Percentiles rank a stretch among this genome's conserved stretches.
Evolutionary conservation across 1,140 invertebrate species (phyloP).

Genomic region (Argopecten irradians): DNA sequence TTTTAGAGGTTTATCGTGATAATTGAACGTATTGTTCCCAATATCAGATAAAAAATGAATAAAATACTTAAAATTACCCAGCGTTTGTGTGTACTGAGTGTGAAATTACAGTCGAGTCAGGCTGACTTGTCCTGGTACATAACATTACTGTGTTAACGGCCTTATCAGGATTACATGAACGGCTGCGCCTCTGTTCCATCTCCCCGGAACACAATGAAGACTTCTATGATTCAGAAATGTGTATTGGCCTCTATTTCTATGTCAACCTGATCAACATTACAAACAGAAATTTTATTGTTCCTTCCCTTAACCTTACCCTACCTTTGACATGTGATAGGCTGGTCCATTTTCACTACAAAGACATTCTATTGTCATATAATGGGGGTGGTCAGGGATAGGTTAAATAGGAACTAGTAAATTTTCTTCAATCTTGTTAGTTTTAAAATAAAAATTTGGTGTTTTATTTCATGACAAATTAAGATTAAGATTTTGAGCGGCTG

Average conservation of each 20-base stretch:
- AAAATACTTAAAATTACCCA: not conserved
- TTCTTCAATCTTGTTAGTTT: not conserved
- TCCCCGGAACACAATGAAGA: not conserved
- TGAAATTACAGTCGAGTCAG: not conserved
- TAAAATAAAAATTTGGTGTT: not conserved
- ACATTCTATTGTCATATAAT: not conserved
- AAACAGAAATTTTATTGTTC: not conserved
- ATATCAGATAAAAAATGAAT: slow-evolving; percentile 5
- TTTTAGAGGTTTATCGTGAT: not conserved
- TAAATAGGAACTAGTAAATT: not conserved
- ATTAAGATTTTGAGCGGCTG: not conserved
- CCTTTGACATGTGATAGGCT: not conserved
- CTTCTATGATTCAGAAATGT: not conserved
- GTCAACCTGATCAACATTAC: slow-evolving; percentile 8
- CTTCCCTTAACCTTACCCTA: not conserved
- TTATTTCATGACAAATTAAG: not conserved
- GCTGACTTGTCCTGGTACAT: not conserved
- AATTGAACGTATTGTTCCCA: not conserved
- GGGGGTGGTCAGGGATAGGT: not conserved
- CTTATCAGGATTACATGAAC: not conserved
- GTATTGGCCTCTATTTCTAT: slow-evolving; percentile 7
- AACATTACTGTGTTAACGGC: not conserved
- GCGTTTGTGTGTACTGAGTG: not conserved
- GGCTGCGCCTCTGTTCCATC: slow-evolving; percentile 19
- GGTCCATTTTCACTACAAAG: not conserved